Percentiles rank a stretch among this genome's conserved stretches.
These are phyloP conservation scores for Euspilapteryx auroguttella DNA, from an alignment of 2,888 invertebrate genomes.

Conservation along the genomic window DNA sequence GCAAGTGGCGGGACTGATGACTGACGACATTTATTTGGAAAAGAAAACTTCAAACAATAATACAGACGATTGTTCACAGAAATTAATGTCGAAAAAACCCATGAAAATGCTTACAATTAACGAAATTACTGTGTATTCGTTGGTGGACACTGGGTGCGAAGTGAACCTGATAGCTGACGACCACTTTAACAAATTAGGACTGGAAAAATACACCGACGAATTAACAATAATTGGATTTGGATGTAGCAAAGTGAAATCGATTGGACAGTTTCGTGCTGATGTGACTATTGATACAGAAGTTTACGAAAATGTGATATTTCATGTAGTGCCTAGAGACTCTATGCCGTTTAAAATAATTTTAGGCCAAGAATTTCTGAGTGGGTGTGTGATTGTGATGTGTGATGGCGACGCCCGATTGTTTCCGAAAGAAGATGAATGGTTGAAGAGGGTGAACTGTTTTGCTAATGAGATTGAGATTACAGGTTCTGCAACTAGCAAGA, in stretches of 20 bases:
- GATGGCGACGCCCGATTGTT: too few species aligned
- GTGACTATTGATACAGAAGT: conserved; percentile 2
- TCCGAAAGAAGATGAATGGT: too few species aligned
- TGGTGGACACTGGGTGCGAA: conserved; percentile 1
- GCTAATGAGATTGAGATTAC: too few species aligned
- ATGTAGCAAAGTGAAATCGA: neutral
- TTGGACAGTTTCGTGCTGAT: neutral
- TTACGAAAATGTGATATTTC: conserved; percentile 4
- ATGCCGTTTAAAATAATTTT: conserved; percentile 7
- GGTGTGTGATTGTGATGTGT: too few species aligned
- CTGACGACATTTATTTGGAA: too few species aligned
- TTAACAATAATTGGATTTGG: neutral
- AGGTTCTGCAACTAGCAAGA: too few species aligned
- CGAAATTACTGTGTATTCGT: neutral
- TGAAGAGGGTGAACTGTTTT: too few species aligned
- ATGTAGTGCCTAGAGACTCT: conserved; percentile 5
- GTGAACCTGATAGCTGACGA: conserved; percentile 1
- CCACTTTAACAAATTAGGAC: neutral
- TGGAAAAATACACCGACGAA: neutral
- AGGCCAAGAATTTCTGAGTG: conserved; percentile 6
- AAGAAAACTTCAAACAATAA: too few species aligned
- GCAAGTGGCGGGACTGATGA: too few species aligned
- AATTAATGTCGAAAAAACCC: too few species aligned
- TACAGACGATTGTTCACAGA: too few species aligned
- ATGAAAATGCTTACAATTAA: too few species aligned